A percentile compares a stretch with the other conserved stretches of the same genome.
These are phyloP conservation scores for Pelobates cultripes DNA, from an alignment of 2,797 vertebrate genomes.

Conservation along the genomic window DNA sequence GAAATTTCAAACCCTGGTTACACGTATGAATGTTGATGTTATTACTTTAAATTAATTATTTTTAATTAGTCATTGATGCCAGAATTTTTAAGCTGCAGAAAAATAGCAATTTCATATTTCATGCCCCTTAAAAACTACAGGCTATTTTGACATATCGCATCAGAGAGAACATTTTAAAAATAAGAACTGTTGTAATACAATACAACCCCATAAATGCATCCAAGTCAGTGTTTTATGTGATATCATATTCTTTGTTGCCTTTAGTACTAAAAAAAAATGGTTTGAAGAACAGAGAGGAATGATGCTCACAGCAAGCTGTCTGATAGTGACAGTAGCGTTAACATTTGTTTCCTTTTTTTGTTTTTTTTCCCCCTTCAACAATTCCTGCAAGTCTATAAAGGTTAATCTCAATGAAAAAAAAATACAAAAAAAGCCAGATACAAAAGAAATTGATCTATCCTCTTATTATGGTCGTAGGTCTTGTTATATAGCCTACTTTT, in stretches of 20 bases:
- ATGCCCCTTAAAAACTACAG: too few species aligned
- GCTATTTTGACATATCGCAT: too few species aligned
- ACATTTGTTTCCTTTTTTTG: background rate
- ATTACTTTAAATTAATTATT: too few species aligned
- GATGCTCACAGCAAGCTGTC: background rate
- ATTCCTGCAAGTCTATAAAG: constrained; percentile 19
- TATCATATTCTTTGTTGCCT: background rate
- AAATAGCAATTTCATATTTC: too few species aligned
- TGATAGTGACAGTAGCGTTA: background rate
- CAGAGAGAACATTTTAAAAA: too few species aligned
- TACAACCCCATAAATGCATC: too few species aligned
- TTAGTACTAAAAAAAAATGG: background rate
- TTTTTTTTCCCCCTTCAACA: background rate
- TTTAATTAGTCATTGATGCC: too few species aligned
- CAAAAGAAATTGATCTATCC: background rate
- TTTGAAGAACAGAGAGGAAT: background rate
- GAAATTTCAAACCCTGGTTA: too few species aligned
- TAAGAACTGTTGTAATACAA: too few species aligned
- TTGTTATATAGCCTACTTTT: constrained; percentile 20
- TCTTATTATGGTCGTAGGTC: background rate
- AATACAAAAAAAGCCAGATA: background rate
- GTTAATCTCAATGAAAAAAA: background rate
- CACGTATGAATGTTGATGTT: too few species aligned
- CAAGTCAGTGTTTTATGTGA: too few species aligned
- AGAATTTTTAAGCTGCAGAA: too few species aligned